A percentile compares a stretch with the other conserved stretches of the same genome.
Conservation (phyloP, 2,797 vertebrate genomes). For the Hephaestus fuliginosus region DNA sequence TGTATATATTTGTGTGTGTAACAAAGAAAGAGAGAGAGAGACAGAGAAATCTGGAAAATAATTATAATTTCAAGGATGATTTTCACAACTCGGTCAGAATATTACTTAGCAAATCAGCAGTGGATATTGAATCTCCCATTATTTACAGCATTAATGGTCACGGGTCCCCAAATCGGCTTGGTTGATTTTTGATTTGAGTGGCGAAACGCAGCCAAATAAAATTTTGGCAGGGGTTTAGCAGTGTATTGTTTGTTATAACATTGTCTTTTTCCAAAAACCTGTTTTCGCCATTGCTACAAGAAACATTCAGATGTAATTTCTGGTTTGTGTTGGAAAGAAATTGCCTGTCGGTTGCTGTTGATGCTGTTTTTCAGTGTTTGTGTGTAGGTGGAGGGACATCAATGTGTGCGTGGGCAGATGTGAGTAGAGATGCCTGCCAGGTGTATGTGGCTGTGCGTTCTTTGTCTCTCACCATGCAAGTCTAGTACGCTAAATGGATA, state of each 20-base stretch:
- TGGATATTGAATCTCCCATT: conserved; percentile 2
- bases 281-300: conserved; percentile 3
- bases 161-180: not conserved
- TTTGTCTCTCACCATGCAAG: conserved; percentile 63
- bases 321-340: conserved; percentile 25
- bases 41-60: conserved; percentile 33
- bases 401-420: conserved; percentile 77
- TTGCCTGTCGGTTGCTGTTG: conserved; percentile 38
- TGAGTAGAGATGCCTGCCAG: conserved; percentile 80
- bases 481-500: conserved; percentile 57
- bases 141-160: conserved; percentile 23
- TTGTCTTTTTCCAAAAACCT: not conserved
- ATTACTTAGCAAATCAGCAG: conserved; percentile 11
- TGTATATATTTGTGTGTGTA: conserved; percentile 50
- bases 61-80: conserved; percentile 34
- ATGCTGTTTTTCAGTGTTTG: conserved; percentile 72
- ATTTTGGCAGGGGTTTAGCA: not conserved
- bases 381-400: conserved; percentile 77
- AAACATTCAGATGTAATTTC: conserved; percentile 42
- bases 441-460: conserved; percentile 73
- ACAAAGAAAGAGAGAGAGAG: conserved; percentile 7
- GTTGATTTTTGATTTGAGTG: not conserved
- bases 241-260: not conserved
- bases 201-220: not conserved
- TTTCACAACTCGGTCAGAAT: conserved; percentile 29